Evolutionary conservation across 2,888 invertebrate genomes (phyloP), one percentile per base, ranked within the genome.

Genomic region (Philonicus albiceps): DNA sequence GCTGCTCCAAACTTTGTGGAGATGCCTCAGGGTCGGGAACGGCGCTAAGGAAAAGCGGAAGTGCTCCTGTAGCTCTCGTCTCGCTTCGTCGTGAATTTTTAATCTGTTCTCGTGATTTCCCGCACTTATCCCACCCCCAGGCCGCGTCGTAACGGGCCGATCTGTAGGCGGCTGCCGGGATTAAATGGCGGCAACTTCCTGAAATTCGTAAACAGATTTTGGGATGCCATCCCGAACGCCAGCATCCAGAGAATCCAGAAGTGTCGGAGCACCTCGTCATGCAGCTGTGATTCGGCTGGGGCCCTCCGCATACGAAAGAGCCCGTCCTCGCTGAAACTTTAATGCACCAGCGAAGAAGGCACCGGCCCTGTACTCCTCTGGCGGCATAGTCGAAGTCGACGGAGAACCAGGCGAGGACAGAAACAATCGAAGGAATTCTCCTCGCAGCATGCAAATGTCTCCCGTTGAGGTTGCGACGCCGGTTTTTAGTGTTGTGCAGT

Each of bases 171-270:
- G 13, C 37, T 27, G 31, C 16, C 34, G n/a, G 34, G 74, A 74
- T 74, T 74, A 55, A 81, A 34, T 55, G 64, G 78, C 78, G 81
- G 81, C 49, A 31, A 64, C 30, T 64, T 81, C 81, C n/a, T 34
- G 84, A 73, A 84, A 34, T 84, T 73, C 84, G 84, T 73, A 84
- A 73, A 73, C 73, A 55, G 81, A 72, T 81, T 84, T 43, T 73
- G 31, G 34, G 64, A 73, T 73, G 72, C 73, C 64, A 64, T n/a
- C 27, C 55, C 64, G 7, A 27, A 22, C n/a, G 5, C 16, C 27
- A 64, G 8, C 27, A 64, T 64, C 64, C 64, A 53, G 64, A 64
- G 11, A 27, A 64, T 55, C 64, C 81, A 64, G 13, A 55, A 13
- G 43, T 19, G 64, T 34, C 30, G 55, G 81, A 64, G 31, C 64